Base-by-base conservation (phyloP, 30 jellyfish, hydroid and myxozoan species). In the Cassiopea xamachana region DNA sequence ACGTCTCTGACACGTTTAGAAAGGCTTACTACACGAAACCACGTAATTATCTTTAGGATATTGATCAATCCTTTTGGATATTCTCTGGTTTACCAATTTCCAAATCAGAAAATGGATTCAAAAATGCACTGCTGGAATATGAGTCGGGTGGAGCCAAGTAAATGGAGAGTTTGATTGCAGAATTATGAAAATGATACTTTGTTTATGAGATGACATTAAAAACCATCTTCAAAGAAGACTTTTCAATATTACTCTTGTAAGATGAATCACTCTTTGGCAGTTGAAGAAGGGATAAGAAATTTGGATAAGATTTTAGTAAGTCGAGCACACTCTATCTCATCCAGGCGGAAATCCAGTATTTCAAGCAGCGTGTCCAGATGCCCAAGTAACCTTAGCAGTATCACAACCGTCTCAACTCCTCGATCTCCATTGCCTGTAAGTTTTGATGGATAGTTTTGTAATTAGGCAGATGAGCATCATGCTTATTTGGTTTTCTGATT, bases 351-450 rank as follows among this genome's bases (percentile, higher is more conserved):
- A 48, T 55, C 84, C 10, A 87, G 94, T 43, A 84, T 77, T 46
- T 83, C 94, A 1, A 87, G 89, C 72, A 62, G 77, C 17, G 12
- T 45, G 8, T 77, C 60, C 13, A 81, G 95, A 2, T 84, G 95
- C 51, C 79, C 73, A 17, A 88, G 94, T 48, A 79, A 87, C 46
- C 48, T 87, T 43, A 87, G 94, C 43, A 77, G 87, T 67, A 60
- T 61, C 45, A 55, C 61, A 51, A 76, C n/a, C 80, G 5, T 43
- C 39, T 71, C 55, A 71, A 71, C 80, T 68, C 77, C 90, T n/a
- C 69, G 95, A 45, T 88, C 95, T 7, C 90, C 95, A 1, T 44
- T 79, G 4, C 94, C 86, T 49, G 94, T 87, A 70, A 87, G 94
- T 87, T 17, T 64, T 64, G 8, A 59, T 6, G 69, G 13, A 59